Conservation (phyloP, 2,888 invertebrate species). For the Dilophus febrilis region DNA sequence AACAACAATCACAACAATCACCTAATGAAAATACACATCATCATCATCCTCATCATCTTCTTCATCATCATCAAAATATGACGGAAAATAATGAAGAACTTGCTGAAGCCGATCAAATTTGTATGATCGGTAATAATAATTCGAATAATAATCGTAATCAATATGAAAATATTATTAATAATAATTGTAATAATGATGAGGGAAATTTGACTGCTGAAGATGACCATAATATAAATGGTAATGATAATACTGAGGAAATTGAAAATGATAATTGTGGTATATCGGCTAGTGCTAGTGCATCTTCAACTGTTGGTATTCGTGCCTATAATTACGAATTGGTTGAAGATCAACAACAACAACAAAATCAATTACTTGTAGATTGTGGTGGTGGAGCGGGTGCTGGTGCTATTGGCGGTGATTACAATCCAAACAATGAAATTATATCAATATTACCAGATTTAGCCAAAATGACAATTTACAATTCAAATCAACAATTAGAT, state of each 20-base stretch:
- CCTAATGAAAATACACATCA: too few species aligned
- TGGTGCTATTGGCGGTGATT: constrained; percentile 1
- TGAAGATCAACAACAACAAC: too few species aligned
- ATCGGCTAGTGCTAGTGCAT: too few species aligned
- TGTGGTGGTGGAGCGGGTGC: background rate
- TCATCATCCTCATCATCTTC: too few species aligned
- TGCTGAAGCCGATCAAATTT: constrained; percentile 66
- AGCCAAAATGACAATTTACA: constrained; percentile 1
- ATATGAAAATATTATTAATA: background rate
- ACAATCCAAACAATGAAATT: too few species aligned
- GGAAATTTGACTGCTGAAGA: background rate
- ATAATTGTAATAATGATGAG: background rate
- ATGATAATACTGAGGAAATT: background rate
- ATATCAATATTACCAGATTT: constrained; percentile 2
- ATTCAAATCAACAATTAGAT: too few species aligned
- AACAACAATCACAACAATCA: background rate
- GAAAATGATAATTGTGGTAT: background rate
- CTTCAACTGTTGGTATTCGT: too few species aligned
- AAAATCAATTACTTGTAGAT: too few species aligned
- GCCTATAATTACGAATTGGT: too few species aligned
- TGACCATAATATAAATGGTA: background rate
- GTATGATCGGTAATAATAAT: constrained; percentile 15
- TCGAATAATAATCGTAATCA: background rate
- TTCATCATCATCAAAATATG: too few species aligned
- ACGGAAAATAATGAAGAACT: constrained; percentile 54